Evolutionary conservation across 53 echinoderm and acorn worm genomes (phyloP).

Genomic region (Paelopatides confundens): DNA sequence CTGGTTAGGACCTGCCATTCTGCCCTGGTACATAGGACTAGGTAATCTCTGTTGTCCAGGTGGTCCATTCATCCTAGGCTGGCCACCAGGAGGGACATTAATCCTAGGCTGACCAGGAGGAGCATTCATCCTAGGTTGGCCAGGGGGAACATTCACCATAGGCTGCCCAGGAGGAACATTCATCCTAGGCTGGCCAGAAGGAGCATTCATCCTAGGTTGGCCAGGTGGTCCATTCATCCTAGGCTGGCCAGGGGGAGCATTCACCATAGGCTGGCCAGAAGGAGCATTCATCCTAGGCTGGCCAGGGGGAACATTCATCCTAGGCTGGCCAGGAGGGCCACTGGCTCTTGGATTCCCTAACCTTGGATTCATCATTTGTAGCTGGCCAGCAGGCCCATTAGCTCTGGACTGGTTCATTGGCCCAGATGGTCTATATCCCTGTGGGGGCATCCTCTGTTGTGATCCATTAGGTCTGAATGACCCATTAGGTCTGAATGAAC

Average conservation of each 20-base stretch:
- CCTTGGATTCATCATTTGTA: not conserved
- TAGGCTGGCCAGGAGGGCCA: not conserved
- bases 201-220: not conserved
- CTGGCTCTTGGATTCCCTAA: not conserved
- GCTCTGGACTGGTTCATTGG: conserved; percentile 12
- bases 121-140: conserved; percentile 17
- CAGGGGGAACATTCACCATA: not conserved
- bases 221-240: not conserved
- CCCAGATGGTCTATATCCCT: conserved; percentile 2
- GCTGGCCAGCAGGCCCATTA: conserved; percentile 2
- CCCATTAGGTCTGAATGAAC: not conserved
- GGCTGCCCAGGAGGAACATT: conserved; percentile 1
- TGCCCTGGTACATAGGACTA: not conserved
- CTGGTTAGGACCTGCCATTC: not conserved
- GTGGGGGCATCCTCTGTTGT: conserved; percentile 36
- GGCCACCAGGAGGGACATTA: not conserved
- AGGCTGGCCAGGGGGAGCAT: not conserved
- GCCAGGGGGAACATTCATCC: not conserved
- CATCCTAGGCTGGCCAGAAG: not conserved
- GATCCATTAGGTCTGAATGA: not conserved
- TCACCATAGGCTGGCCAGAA: not conserved
- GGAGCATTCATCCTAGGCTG: conserved; percentile 23
- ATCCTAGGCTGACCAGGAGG: not conserved
- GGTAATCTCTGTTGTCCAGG: not conserved
- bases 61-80: not conserved